Evolutionary conservation across 1,140 invertebrate genomes (phyloP).

Genomic region (Nilaparvata lugens): DNA sequence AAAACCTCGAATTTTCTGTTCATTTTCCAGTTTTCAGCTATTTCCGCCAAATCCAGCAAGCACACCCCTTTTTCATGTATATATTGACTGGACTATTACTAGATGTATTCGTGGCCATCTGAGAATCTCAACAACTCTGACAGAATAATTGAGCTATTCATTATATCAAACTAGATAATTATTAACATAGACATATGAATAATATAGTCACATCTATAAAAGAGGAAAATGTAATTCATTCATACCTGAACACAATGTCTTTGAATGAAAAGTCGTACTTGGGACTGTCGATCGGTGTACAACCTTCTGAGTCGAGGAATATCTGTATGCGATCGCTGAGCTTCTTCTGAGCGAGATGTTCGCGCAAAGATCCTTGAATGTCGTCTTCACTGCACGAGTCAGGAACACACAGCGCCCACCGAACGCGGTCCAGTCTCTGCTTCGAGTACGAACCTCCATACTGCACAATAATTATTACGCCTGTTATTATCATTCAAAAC

Average conservation of each 20-base stretch:
- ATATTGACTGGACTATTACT: too few species aligned
- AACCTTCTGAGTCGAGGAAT: slow-evolving; percentile 15
- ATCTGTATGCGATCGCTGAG: not conserved
- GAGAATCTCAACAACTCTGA: too few species aligned
- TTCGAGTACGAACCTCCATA: slow-evolving; percentile 20
- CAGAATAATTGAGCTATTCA: too few species aligned
- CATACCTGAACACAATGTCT: slow-evolving; percentile 23
- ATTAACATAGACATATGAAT: too few species aligned
- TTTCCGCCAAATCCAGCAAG: too few species aligned
- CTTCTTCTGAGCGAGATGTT: slow-evolving; percentile 34
- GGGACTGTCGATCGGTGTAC: slow-evolving; percentile 14
- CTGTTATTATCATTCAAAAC: not conserved
- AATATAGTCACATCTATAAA: too few species aligned
- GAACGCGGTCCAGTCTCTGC: slow-evolving; percentile 32
- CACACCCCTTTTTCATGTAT: too few species aligned
- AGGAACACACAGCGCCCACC: slow-evolving; percentile 45
- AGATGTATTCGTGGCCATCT: too few species aligned
- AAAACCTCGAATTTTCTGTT: too few species aligned
- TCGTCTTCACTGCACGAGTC: slow-evolving; percentile 38
- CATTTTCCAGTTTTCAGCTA: too few species aligned
- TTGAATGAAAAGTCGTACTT: slow-evolving; percentile 20
- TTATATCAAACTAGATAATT: too few species aligned
- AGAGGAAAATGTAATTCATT: too few species aligned
- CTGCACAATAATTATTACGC: slow-evolving; percentile 15
- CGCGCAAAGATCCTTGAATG: slow-evolving; percentile 39